These are phyloP conservation scores for Piscicola geometra DNA, from an alignment of 2,888 invertebrate species.

Conservation along the genomic window DNA sequence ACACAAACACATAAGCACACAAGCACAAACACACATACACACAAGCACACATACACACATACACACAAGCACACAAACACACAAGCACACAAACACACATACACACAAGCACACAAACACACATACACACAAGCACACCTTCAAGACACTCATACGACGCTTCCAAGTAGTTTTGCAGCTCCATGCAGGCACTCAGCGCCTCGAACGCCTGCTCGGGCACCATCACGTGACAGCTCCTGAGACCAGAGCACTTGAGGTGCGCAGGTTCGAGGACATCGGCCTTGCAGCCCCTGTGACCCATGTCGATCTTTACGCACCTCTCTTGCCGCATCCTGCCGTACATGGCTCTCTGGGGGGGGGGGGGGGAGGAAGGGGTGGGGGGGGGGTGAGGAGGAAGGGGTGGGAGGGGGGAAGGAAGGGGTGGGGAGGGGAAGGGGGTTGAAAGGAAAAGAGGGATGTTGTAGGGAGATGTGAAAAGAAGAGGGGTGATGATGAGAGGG, in stretches of 20 bases:
- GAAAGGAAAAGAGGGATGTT: not conserved
- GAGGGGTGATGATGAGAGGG: not conserved
- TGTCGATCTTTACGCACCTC: conserved; percentile 39
- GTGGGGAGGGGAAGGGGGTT: no score
- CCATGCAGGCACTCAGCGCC: conserved; percentile 39
- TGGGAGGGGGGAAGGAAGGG: no score
- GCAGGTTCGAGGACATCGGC: conserved; percentile 38
- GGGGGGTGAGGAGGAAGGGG: no score
- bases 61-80: no score
- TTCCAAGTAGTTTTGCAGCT: conserved; percentile 41
- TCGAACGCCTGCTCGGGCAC: conserved; percentile 38
- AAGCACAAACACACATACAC: no score
- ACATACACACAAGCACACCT: no score
- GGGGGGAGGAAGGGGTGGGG: no score
- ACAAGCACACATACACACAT: no score
- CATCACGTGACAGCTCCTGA: conserved; percentile 36
- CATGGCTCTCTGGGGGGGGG: conserved; percentile 26
- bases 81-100: no score
- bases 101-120: no score
- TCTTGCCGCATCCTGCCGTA: conserved; percentile 42
- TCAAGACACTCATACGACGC: conserved; percentile 40
- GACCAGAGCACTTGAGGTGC: conserved; percentile 40
- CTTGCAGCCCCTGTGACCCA: conserved; percentile 41
- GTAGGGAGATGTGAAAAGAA: not conserved
- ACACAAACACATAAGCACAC: no score